Evolutionary conservation across 2,797 vertebrate genomes (phyloP).

Genomic region (Hylomyscus alleni): DNA sequence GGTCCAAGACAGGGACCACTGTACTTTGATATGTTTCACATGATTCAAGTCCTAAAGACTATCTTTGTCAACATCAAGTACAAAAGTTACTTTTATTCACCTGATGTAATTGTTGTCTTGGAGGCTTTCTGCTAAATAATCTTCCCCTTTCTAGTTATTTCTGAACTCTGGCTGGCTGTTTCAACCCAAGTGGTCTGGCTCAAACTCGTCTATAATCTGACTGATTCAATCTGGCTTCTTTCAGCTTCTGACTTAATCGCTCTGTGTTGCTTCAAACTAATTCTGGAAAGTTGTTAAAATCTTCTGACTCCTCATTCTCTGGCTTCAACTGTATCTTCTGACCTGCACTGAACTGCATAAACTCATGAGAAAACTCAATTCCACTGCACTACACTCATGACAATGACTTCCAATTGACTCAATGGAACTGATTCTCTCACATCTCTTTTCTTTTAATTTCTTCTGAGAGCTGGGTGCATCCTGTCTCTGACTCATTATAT

Average conservation of each 20-base stretch:
- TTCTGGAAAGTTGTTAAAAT: background rate
- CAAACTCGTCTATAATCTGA: background rate
- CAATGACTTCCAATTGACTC: background rate
- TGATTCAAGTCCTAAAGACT: background rate
- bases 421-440: background rate
- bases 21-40: background rate
- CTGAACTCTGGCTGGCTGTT: background rate
- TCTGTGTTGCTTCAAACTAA: background rate
- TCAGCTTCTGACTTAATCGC: background rate
- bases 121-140: background rate
- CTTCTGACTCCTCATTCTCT: background rate
- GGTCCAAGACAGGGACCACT: background rate
- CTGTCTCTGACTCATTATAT: background rate
- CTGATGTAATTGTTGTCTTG: background rate
- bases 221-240: background rate
- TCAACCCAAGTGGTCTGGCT: background rate
- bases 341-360: background rate
- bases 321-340: background rate
- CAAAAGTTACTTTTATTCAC: background rate
- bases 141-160: background rate
- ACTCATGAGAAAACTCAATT: background rate
- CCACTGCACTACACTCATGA: background rate
- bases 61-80: background rate
- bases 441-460: background rate
- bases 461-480: background rate